Base-by-base conservation (phyloP, 1,140 invertebrate genomes). In the Heliconius congener region DNA sequence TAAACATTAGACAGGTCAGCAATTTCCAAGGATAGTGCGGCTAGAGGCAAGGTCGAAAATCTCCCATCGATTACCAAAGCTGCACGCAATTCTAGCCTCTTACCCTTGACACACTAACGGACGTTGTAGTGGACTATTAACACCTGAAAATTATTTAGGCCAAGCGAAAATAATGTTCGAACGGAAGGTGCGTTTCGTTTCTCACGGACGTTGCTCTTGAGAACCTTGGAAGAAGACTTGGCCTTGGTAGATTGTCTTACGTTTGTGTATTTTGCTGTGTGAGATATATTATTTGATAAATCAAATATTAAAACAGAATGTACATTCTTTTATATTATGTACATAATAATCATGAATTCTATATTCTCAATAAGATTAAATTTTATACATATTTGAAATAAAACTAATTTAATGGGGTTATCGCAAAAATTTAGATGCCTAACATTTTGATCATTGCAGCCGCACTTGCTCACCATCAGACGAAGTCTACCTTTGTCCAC, bases 21-120 rank as follows among this genome's bases (percentile, higher is more conserved):
- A 83, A 81, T 85, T 83, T 57, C 85, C 91, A 90, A 91, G 89
- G 91, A 92, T 90, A 85, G 85, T 83, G 72, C 82, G 75, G 78
- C 73, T 86, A 81, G 82, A 88, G 79, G 81, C 88, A 92, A 92
- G 91, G 90, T 91, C 88, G 85, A 82, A 89, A 90, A 93, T 93
- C 90, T 90, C 86, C 76, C 87, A 92, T 93, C 90, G 90, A 92
- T 92, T 93, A 82, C 80, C 74, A 81, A 80, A 80, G 81, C 85
- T 81, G 71, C 90, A 92, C 90, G 91, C 91, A 91, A 93, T 92
- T 89, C 88, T 86, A 81, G 82, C 85, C 84, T 78, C 55, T 78
- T 88, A 86, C 84, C 91, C 91, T 93, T 93, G 91, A 92, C 91
- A 92, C 89, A 93, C 83, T 90, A 92, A 87, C 81, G 85, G 86